Base-by-base conservation (phyloP, 2,797 vertebrate species). In the Takifugu ocellatus region DNA sequence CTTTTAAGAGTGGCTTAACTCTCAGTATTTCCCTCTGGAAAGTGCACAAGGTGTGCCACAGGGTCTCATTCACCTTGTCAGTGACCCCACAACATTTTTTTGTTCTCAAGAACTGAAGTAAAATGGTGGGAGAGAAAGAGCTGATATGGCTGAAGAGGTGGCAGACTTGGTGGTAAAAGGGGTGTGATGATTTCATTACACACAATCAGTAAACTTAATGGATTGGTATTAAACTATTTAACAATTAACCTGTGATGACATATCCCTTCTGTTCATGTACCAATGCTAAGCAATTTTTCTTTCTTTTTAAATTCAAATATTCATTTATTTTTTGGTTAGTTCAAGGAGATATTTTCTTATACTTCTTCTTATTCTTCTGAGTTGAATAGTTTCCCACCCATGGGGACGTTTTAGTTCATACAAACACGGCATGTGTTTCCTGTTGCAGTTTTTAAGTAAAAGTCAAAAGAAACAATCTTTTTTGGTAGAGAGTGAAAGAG, bases 311-410 rank as follows among this genome's bases (percentile, higher is more conserved):
- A 90, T 89, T 84, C 77, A 79, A 61, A 59, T 61, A 84, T 87
- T 74, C 66, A 65, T 70, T 77, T 84, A 89, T 68, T 85, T 89
- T 79, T 78, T 66, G 83, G 89, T 88, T 72, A 86, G 90, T 82
- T 84, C 70, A 70, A 84, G 68, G 72, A 57, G 70, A 70, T 74
- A 78, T 60, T 71, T 29, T 29, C 27, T 29, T 5, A n/a, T n/a
- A n/a, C 27, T 75, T 71, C 52, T 50, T 2, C 27, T 29, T 29
- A 4, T 29, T 29, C 27, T 29, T 10, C 33, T 59, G 74, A 75
- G 87, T 88, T 75, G 86, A 85, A 75, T 54, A 67, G 66, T 77
- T 66, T 75, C 51, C 72, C 57, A 63, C 74, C 61, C 70, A 59
- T 67, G 74, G 70, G 84, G 66, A 70, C 86, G 81, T 61, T 72